Percentiles rank a stretch among this genome's conserved stretches.
These are phyloP conservation scores for Phalangium opilio DNA, from an alignment of 2,888 invertebrate genomes.

Conservation along the genomic window DNA sequence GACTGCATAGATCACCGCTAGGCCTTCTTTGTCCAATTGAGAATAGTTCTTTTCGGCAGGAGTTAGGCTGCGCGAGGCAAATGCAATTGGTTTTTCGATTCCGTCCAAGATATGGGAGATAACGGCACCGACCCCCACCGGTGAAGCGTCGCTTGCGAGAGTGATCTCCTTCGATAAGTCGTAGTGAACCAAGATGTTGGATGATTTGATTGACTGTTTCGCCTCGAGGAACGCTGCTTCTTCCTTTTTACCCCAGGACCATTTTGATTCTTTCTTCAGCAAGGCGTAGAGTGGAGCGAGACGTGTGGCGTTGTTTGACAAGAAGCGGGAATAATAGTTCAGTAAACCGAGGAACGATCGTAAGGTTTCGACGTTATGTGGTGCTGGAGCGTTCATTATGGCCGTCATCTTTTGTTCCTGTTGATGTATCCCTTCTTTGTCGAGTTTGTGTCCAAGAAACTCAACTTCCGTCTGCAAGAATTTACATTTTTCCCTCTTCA, in stretches of 20 bases:
- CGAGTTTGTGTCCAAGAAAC: constrained; percentile 22
- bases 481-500: constrained; percentile 20
- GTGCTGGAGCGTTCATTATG: constrained; percentile 21
- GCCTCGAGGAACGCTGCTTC: constrained; percentile 18
- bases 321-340: constrained; percentile 23
- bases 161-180: constrained; percentile 22
- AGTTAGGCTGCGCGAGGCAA: constrained; percentile 19
- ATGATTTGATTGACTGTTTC: constrained; percentile 21
- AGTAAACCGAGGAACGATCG: constrained; percentile 23
- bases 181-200: constrained; percentile 24
- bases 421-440: constrained; percentile 19
- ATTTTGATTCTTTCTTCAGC: constrained; percentile 15
- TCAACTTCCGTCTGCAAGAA: constrained; percentile 19
- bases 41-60: constrained; percentile 19
- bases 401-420: constrained; percentile 20
- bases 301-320: constrained; percentile 20
- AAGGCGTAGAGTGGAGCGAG: constrained; percentile 21
- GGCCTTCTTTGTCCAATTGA: constrained; percentile 25
- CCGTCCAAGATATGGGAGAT: constrained; percentile 26
- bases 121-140: constrained; percentile 22
- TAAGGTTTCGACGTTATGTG: constrained; percentile 22
- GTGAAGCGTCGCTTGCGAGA: constrained; percentile 31
- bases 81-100: constrained; percentile 28
- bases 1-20: constrained; percentile 29
- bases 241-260: constrained; percentile 15